Evolutionary conservation across 2,113 vertebrate genomes (phyloP).

Genomic region (Chionomys nivalis): DNA sequence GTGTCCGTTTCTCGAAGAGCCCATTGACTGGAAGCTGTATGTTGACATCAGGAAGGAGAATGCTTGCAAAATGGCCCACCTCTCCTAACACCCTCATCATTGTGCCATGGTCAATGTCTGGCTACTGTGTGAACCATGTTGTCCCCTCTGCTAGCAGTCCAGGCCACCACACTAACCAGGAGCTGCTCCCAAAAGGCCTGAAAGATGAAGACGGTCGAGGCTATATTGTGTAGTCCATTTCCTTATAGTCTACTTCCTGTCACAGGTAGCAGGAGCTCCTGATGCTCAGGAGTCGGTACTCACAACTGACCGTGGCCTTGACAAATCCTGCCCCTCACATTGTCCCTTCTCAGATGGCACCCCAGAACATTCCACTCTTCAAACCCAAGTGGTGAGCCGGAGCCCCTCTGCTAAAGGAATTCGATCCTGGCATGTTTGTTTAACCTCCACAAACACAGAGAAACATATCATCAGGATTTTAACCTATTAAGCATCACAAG

Average conservation of each 20-base stretch:
- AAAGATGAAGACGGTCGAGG: background rate
- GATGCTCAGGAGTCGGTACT: background rate
- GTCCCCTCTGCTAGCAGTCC: background rate
- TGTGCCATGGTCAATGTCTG: background rate
- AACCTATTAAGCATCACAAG: constrained; percentile 72
- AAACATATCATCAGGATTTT: constrained; percentile 58
- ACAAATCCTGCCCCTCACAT: background rate
- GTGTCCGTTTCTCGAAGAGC: background rate
- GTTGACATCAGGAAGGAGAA: background rate
- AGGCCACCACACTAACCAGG: background rate
- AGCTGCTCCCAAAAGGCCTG: background rate
- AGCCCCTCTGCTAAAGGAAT: constrained; percentile 2
- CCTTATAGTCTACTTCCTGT: background rate
- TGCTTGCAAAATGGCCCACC: background rate
- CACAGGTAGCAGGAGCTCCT: background rate
- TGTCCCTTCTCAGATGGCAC: background rate
- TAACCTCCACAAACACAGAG: constrained; percentile 42
- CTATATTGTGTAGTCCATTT: background rate
- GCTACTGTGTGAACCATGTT: background rate
- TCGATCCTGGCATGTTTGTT: constrained; percentile 39
- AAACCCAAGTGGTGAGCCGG: background rate
- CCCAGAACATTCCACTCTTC: background rate
- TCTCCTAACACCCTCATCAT: background rate
- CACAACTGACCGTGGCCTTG: background rate
- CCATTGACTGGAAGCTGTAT: background rate